Evolutionary conservation across 2,113 vertebrate species (phyloP), one percentile per base, ranked within the genome.

Genomic region (Lutjanus erythropterus): DNA sequence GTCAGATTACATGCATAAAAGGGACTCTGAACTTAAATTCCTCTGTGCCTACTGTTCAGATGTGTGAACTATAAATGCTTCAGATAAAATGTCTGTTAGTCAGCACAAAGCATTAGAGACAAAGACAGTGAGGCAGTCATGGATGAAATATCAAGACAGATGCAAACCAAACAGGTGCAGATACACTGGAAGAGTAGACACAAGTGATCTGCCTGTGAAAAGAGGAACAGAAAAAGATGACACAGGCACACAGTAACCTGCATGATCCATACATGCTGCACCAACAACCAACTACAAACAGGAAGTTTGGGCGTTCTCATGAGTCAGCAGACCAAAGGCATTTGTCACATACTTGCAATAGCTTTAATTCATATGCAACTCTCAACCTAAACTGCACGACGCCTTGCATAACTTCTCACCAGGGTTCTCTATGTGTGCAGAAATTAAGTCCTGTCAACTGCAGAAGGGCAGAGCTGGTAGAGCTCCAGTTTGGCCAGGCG

Each of bases 241-340:
- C 19, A 53, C 47, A 35, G 67, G 39, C 67, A 74, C 69, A n/a
- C 23, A 19, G 61, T 46, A 16, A 83, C 61, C 66, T 60, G 50
- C 31, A 39, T 21, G 68, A 65, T 68, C 16, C 15, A 21, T 35
- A 47, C 29, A 10, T 37, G 47, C 71, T 16, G 61, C 62, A 41
- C 0, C n/a, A 46, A 31, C 18, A 69, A 75, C 21, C 23, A 61
- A 55, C 25, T 12, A 42, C 35, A 73, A 76, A 60, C 46, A 67
- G 39, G 56, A 83, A 65, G 50, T 67, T 18, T 2, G n/a, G 18
- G n/a, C 2, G 0, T 42, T 21, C 18, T 3, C 52, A 12, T 46
- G 35, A 71, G 52, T 82, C 53, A 53, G 69, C 27, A 60, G 68
- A 25, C 61, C 47, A 39, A 37, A 76, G 14, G 9, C 37, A 29